These are phyloP conservation scores for Herpetotheres cachinnans DNA, from an alignment of 2,113 vertebrate species.

Conservation along the genomic window DNA sequence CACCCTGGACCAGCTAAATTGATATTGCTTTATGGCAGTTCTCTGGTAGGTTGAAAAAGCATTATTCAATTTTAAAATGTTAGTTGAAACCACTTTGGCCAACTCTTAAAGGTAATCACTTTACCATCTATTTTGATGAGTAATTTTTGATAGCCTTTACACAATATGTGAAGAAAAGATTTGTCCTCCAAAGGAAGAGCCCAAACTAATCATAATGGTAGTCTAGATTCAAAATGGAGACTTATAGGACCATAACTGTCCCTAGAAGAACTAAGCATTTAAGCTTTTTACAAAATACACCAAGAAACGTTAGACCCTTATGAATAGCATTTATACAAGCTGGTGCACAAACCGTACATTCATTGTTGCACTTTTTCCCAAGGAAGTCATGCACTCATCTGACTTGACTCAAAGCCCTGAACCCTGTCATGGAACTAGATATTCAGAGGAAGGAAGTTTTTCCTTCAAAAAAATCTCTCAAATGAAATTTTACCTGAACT, in stretches of 20 bases:
- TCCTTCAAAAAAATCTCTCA: not conserved
- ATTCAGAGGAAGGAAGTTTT: not conserved
- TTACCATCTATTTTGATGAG: not conserved
- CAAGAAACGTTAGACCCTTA: not conserved
- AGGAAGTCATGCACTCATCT: not conserved
- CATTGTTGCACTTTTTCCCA: not conserved
- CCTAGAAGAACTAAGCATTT: not conserved
- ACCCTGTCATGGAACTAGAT: not conserved
- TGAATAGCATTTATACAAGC: not conserved
- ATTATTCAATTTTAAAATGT: not conserved
- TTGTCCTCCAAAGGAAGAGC: not conserved
- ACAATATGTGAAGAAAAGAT: not conserved
- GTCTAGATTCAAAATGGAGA: not conserved
- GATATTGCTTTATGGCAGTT: not conserved
- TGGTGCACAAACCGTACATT: not conserved
- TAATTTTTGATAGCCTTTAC: not conserved
- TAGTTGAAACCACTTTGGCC: not conserved
- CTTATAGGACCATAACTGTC: not conserved
- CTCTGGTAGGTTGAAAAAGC: not conserved
- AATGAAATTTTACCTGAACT: not conserved
- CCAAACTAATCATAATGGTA: not conserved
- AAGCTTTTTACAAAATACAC: not conserved
- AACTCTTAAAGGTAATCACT: not conserved
- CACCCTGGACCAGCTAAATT: not conserved
- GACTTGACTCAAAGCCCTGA: not conserved